Evolutionary conservation across 2,797 vertebrate genomes (phyloP).

Genomic region (Cheirogaleus major): DNA sequence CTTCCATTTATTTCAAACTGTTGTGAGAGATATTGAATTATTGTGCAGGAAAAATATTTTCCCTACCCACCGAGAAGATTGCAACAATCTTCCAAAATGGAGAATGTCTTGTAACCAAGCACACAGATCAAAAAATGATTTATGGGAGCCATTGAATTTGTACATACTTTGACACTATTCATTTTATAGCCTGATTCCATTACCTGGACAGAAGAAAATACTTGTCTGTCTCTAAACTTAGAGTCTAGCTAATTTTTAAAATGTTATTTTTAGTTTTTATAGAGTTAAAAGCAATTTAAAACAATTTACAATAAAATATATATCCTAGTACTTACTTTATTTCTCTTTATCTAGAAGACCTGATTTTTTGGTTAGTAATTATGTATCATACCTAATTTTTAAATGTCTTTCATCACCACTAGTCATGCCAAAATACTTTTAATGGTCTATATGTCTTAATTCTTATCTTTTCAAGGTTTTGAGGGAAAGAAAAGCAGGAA

Average conservation of each 20-base stretch:
- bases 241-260: conserved; percentile 51
- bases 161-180: conserved; percentile 51
- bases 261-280: neutral
- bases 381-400: neutral
- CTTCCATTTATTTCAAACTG: conserved; percentile 80
- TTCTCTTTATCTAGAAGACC: conserved; percentile 16
- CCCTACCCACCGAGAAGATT: conserved; percentile 75
- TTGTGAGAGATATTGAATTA: conserved; percentile 78
- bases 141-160: conserved; percentile 51
- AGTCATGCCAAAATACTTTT: neutral
- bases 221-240: conserved; percentile 10
- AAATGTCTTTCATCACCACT: neutral
- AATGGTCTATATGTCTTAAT: neutral
- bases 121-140: conserved; percentile 72
- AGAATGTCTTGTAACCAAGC: conserved; percentile 77
- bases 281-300: conserved; percentile 8
- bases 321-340: neutral
- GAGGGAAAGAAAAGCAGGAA: neutral
- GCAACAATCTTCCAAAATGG: conserved; percentile 79
- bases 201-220: conserved; percentile 58
- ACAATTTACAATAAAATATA: neutral
- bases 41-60: conserved; percentile 66
- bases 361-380: conserved; percentile 32
- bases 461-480: neutral
- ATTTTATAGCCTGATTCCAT: conserved; percentile 52